A percentile compares a stretch with the other conserved stretches of the same genome.
phyloP scores from a whole-genome alignment of 2,797 vertebrate species.

The Squalus acanthias region DNA sequence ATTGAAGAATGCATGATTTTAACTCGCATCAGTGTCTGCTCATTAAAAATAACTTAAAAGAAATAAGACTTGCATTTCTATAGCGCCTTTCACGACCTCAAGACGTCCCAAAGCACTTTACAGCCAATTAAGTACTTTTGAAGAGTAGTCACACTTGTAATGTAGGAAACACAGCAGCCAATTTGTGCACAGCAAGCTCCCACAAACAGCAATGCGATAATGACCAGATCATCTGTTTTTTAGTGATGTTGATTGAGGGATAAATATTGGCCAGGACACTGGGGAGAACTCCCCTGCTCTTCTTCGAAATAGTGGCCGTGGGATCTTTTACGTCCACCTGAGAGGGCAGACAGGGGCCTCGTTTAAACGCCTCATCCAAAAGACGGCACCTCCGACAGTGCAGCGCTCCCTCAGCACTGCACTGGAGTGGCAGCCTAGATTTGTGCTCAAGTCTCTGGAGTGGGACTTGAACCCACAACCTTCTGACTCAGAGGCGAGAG shows the following conservation, averaged over 20 bases:
- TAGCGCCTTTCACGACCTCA: background rate
- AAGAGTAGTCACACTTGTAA: background rate
- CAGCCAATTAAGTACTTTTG: background rate
- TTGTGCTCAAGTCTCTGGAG: background rate
- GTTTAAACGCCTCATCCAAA: too few relatives aligned
- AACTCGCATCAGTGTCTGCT: too few relatives aligned
- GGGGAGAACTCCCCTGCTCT: background rate
- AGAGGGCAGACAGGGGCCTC: background rate
- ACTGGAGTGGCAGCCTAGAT: background rate
- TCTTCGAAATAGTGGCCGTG: too few relatives aligned
- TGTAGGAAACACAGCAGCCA: background rate
- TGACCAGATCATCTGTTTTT: background rate
- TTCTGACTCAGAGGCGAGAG: background rate
- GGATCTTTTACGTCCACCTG: background rate
- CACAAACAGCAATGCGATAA: background rate
- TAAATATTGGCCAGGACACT: background rate
- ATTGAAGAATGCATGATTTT: too few relatives aligned
- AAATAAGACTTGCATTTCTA: too few relatives aligned
- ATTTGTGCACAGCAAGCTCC: background rate
- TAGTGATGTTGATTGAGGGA: background rate
- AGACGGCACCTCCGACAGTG: background rate
- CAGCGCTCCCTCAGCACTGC: background rate
- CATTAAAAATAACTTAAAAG: too few relatives aligned
- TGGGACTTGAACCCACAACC: background rate
- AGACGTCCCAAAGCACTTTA: background rate